Evolutionary conservation across 2,888 invertebrate genomes (phyloP).

Genomic region (Zeuzera pyrina): DNA sequence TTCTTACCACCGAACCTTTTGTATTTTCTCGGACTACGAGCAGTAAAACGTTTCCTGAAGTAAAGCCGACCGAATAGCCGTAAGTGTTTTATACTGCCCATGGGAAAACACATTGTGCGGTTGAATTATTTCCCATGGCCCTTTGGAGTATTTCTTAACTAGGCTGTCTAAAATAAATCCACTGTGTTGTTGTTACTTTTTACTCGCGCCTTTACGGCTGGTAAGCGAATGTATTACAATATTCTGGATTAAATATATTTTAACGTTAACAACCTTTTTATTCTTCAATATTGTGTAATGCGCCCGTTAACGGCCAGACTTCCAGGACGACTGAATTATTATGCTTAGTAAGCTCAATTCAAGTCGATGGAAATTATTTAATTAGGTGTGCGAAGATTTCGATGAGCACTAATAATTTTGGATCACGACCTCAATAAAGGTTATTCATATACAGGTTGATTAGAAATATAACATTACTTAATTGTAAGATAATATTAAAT

Average conservation of each 20-base stretch:
- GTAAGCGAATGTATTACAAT: too few species aligned
- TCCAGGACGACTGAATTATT: too few species aligned
- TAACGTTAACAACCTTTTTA: neutral
- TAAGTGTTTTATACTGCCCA: slow-evolving; percentile 28
- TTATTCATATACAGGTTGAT: slow-evolving; percentile 21
- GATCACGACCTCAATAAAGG: slow-evolving; percentile 28
- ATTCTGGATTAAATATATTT: too few species aligned
- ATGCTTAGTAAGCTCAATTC: too few species aligned
- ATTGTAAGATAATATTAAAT: too few species aligned
- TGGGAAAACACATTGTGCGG: slow-evolving; percentile 49
- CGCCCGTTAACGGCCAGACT: too few species aligned
- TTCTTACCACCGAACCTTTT: slow-evolving; percentile 40
- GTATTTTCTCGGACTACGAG: slow-evolving; percentile 36
- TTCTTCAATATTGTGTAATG: too few species aligned
- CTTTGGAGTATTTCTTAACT: slow-evolving; percentile 20
- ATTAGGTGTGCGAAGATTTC: slow-evolving; percentile 37
- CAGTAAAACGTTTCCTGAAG: slow-evolving; percentile 28
- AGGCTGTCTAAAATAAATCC: neutral
- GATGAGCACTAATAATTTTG: slow-evolving; percentile 37
- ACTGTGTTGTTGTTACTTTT: neutral
- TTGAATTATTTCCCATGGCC: slow-evolving; percentile 31
- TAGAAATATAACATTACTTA: too few species aligned
- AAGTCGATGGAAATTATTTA: slow-evolving; percentile 18
- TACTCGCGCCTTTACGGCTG: too few species aligned
- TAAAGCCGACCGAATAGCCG: slow-evolving; percentile 33